Conservation (phyloP, 2,113 vertebrate species). For the Boulengeromyrus knoepffleri region DNA sequence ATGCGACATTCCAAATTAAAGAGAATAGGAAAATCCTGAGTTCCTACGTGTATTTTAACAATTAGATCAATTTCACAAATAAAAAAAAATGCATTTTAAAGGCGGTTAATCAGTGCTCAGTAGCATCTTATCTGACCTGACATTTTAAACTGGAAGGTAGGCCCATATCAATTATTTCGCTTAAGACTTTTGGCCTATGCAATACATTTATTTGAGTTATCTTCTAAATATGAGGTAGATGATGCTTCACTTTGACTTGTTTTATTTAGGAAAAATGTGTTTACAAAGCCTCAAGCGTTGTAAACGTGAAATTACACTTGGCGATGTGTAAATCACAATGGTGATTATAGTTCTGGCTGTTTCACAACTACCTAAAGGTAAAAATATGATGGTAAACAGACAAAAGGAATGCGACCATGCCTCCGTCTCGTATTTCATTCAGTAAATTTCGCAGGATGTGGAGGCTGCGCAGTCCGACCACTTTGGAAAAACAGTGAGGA, state of each 20-base stretch:
- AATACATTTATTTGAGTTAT: not conserved
- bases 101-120: not conserved
- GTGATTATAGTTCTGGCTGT: not conserved
- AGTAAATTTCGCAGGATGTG: slow-evolving; percentile 50
- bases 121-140: not conserved
- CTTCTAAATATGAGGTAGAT: not conserved
- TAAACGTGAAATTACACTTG: not conserved
- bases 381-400: not conserved
- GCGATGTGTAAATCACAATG: not conserved
- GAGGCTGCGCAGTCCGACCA: slow-evolving; percentile 70
- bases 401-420: not conserved
- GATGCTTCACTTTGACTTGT: not conserved
- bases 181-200: not conserved
- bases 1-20: not conserved
- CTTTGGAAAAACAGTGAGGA: slow-evolving; percentile 62
- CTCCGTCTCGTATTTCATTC: slow-evolving; percentile 33
- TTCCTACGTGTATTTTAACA: not conserved
- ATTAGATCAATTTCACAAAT: not conserved
- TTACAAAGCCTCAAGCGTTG: not conserved
- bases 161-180: not conserved
- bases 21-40: not conserved
- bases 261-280: not conserved
- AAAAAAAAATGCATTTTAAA: not conserved
- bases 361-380: not conserved
- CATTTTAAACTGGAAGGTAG: not conserved